phyloP scores from a whole-genome alignment of 2,113 vertebrate species.

The Piaya cayana region DNA sequence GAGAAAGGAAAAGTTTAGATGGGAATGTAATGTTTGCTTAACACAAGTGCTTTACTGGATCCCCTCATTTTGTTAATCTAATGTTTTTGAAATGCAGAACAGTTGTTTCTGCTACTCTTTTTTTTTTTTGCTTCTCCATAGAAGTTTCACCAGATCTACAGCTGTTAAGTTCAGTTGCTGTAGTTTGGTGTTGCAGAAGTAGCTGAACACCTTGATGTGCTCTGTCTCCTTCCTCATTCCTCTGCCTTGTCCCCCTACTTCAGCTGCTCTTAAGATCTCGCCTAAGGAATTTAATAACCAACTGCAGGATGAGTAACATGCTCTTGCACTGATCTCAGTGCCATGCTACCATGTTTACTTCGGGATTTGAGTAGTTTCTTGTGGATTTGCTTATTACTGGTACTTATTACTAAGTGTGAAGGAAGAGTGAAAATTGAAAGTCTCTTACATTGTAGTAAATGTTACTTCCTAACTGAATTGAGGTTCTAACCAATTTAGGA shows the following conservation, averaged over 20 bases:
- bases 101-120: constrained; percentile 8
- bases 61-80: constrained; percentile 36
- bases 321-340: background rate
- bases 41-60: background rate
- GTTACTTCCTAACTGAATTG: background rate
- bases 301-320: background rate
- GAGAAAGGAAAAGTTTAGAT: constrained; percentile 41
- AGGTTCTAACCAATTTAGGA: background rate
- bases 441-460: background rate
- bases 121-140: background rate
- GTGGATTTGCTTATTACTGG: background rate
- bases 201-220: background rate
- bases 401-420: background rate
- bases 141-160: background rate
- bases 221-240: background rate
- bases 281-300: background rate
- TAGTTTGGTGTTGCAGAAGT: background rate
- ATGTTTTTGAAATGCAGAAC: constrained; percentile 1
- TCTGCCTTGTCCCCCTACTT: background rate
- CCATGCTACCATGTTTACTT: background rate
- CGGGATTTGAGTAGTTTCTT: background rate
- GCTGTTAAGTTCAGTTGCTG: background rate
- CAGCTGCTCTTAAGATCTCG: background rate
- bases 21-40: constrained; percentile 15
- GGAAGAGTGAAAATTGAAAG: background rate